A percentile compares a stretch with the other conserved stretches of the same genome.
These are phyloP conservation scores for Sesamia nonagrioides DNA, from an alignment of 1,140 invertebrate genomes.

Conservation along the genomic window DNA sequence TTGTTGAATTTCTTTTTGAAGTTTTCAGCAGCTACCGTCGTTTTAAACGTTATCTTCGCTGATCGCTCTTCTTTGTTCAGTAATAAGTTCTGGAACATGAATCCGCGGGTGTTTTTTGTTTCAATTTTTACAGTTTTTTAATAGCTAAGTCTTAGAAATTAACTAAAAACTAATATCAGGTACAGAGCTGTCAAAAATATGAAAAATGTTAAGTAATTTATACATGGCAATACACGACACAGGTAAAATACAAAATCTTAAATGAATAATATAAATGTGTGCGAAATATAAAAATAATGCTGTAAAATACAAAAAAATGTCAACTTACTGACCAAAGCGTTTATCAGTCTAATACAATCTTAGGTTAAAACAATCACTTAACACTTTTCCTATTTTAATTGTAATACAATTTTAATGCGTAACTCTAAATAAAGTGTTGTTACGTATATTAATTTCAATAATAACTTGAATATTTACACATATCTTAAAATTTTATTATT, in stretches of 20 bases:
- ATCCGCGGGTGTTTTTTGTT: conserved; percentile 55
- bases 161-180: not conserved
- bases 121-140: conserved; percentile 5
- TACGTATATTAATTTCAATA: too few species aligned
- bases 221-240: conserved; percentile 17
- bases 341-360: not conserved
- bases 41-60: conserved; percentile 79
- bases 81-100: conserved; percentile 79
- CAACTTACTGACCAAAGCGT: not conserved
- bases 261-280: not conserved
- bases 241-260: not conserved
- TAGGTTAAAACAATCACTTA: conserved; percentile 43
- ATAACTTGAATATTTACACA: too few species aligned
- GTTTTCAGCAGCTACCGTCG: conserved; percentile 66
- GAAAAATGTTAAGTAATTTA: conserved; percentile 61
- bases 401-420: conserved; percentile 56
- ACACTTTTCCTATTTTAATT: conserved; percentile 52
- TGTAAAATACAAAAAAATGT: not conserved
- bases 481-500: too few species aligned
- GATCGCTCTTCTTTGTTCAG: conserved; percentile 80
- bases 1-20: conserved; percentile 83
- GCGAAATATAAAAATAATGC: not conserved
- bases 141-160: too few species aligned
- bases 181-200: conserved; percentile 49
- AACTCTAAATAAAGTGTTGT: too few species aligned